Evolutionary conservation across 2,113 vertebrate species (phyloP), one percentile per base, ranked within the genome.

Genomic region (Oreotrochilus melanogaster): DNA sequence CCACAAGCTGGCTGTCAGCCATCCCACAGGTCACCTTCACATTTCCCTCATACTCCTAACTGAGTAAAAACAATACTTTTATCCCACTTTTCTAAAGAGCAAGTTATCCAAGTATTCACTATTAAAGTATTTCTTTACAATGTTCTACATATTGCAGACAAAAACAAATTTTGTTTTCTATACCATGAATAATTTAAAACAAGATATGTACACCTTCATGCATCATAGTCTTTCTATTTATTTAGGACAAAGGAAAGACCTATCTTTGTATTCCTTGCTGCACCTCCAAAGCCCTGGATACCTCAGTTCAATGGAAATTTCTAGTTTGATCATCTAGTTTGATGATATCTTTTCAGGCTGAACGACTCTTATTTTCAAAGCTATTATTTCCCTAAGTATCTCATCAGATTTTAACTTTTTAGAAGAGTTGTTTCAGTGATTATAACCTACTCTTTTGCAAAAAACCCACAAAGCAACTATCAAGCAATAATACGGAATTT

Each of bases 1-100:
- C 45, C 88, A 25, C 76, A 95, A 92, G 92, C 85, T 35, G 88
- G 76, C 50, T 51, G 56, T 51, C 39, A 88, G 48, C 81, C 87
- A 83, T 31, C 75, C 39, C 86, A 79, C 24, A 35, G n/a, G 69
- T 90, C 71, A 95, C 85, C 66, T 83, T 96, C 51, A 6, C 11
- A 33, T 58, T 79, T 89, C 43, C 58, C 39, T 70, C 61, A 74
- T 8, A 47, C 33, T 62, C 62, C 10, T 0, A 67, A 43, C 10
- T 13, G 2, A 45, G 22, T 56, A 82, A 93, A 93, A 86, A 39
- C 24, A 12, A 28, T 28, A 54, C 21, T 54, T 30, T 7, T 11
- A 73, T 27, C 60, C 39, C 69, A 83, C 7, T 62, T 10, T 14
- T 39, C 42, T 42, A 74, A 24, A 81, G 18, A 78, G 35, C 22